These are phyloP conservation scores for Heliothis peltigera DNA, from an alignment of 2,888 invertebrate genomes.

Conservation along the genomic window DNA sequence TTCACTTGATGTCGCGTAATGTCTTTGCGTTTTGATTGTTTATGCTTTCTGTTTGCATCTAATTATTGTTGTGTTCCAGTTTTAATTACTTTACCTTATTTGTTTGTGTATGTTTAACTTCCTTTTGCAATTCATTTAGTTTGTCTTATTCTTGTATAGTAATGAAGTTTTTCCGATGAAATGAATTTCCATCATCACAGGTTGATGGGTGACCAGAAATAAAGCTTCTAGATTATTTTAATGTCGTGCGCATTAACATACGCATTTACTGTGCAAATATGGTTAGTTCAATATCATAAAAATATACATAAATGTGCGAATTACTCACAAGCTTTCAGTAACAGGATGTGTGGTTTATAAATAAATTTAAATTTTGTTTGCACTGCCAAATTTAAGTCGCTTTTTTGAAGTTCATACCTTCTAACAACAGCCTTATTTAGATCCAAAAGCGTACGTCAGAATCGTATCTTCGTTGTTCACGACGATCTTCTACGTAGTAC, in stretches of 20 bases:
- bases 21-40: conserved; percentile 29
- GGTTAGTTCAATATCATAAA: not conserved
- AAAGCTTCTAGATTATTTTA: conserved; percentile 14
- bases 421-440: no score
- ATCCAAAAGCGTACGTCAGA: no score
- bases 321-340: not conserved
- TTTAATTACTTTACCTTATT: conserved; percentile 21
- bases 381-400: not conserved
- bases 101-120: conserved; percentile 11
- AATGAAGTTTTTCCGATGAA: conserved; percentile 3
- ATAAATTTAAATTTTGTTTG: conserved; percentile 2
- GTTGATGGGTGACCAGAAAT: not conserved
- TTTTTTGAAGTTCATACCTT: not conserved
- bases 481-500: conserved; percentile 9
- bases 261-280: not conserved
- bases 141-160: conserved; percentile 4
- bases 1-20: conserved; percentile 21
- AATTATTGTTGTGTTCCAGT: conserved; percentile 5
- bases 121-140: conserved; percentile 21
- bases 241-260: not conserved
- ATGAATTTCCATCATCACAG: not conserved
- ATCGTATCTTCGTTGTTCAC: not conserved
- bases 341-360: not conserved
- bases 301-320: not conserved
- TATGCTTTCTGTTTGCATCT: conserved; percentile 7